These are phyloP conservation scores for Plusia festucae DNA, from an alignment of 2,888 invertebrate species.

Conservation along the genomic window DNA sequence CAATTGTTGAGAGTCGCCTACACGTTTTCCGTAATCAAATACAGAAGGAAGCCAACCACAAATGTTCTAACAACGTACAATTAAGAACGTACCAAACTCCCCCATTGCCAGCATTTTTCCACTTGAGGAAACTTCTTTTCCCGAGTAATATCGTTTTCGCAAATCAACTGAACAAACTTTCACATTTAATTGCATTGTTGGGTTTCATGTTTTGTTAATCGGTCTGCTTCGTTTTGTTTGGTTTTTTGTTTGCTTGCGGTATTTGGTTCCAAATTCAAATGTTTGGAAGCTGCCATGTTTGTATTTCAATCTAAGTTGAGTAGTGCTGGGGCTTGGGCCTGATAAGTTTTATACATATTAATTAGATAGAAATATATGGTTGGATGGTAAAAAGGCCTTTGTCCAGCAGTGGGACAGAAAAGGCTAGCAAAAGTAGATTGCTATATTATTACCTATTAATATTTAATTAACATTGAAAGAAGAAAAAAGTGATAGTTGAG, in stretches of 20 bases:
- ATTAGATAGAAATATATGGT: no score
- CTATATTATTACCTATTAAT: no score
- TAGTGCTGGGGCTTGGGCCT: neutral
- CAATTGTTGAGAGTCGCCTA: neutral
- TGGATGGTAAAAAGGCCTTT: no score
- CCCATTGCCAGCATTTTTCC: constrained; percentile 46
- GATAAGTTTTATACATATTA: no score
- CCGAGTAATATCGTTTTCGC: constrained; percentile 44
- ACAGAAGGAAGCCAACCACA: constrained; percentile 29
- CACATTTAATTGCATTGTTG: constrained; percentile 49
- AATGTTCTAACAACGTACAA: constrained; percentile 35
- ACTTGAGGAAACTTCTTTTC: constrained; percentile 39
- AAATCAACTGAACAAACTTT: constrained; percentile 46
- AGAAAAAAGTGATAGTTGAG: no score
- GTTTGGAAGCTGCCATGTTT: neutral
- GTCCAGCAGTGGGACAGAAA: no score
- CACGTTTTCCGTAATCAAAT: constrained; percentile 30
- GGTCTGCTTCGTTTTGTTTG: constrained; percentile 15
- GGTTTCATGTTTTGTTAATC: constrained; percentile 33
- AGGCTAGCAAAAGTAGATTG: no score
- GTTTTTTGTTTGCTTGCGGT: neutral
- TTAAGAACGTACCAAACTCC: constrained; percentile 39
- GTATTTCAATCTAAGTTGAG: neutral
- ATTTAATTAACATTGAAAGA: no score
- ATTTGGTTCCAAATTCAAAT: neutral